These are phyloP conservation scores for Drosophila antonietae DNA, from an alignment of 2,888 invertebrate genomes.

Conservation along the genomic window DNA sequence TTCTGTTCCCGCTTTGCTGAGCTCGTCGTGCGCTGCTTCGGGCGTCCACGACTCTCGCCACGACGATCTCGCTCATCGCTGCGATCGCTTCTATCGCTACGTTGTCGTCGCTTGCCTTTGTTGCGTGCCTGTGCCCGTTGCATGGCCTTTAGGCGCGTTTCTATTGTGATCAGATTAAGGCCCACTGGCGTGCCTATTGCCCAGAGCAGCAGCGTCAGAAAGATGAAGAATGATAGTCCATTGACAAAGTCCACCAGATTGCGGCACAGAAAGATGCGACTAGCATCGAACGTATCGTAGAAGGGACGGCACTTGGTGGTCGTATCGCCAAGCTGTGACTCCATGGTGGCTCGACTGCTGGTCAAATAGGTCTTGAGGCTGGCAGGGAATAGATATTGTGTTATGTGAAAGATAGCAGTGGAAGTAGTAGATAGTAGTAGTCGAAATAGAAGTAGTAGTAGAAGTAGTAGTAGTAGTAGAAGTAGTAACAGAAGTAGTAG, in stretches of 20 bases:
- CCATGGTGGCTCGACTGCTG: conserved; percentile 88
- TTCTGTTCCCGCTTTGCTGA: conserved; percentile 43
- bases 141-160: conserved; percentile 77
- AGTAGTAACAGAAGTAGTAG: too few species aligned
- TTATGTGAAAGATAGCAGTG: too few species aligned
- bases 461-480: too few species aligned
- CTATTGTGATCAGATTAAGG: conserved; percentile 86
- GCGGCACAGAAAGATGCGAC: conserved; percentile 86
- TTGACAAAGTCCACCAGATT: conserved; percentile 85
- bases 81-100: conserved; percentile 49
- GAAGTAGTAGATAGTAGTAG: too few species aligned
- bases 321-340: conserved; percentile 87
- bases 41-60: conserved; percentile 52
- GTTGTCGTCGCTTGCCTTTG: conserved; percentile 54
- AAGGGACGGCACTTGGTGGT: conserved; percentile 90
- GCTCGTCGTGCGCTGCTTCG: conserved; percentile 58
- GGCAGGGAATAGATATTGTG: not conserved
- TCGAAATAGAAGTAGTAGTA: too few species aligned
- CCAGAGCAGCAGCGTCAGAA: conserved; percentile 87
- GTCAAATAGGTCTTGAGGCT: conserved; percentile 88
- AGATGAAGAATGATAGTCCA: conserved; percentile 89
- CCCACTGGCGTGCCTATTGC: conserved; percentile 87
- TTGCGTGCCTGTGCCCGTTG: conserved; percentile 59
- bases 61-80: conserved; percentile 44
- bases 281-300: conserved; percentile 89